Evolutionary conservation across 2,113 vertebrate species (phyloP).

Genomic region (Marcusenius ussheri): DNA sequence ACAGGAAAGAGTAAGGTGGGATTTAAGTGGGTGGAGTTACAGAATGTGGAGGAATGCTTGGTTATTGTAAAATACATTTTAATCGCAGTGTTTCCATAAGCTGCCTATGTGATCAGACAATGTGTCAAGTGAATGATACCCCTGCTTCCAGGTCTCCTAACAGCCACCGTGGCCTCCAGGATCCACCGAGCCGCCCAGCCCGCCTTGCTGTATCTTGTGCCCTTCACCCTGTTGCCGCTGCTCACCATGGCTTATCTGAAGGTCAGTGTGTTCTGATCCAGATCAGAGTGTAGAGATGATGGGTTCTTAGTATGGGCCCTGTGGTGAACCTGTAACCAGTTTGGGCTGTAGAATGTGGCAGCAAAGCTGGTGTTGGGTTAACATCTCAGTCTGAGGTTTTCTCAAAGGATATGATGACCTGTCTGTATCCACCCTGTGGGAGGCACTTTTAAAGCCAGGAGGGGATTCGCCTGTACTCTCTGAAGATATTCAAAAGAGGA

Average conservation of each 20-base stretch:
- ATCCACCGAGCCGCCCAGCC: slow-evolving; percentile 97
- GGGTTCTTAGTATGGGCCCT: neutral
- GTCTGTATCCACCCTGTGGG: neutral
- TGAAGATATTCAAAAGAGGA: neutral
- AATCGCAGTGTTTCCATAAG: neutral
- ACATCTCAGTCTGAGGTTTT: neutral
- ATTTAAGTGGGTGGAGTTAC: neutral
- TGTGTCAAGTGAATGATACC: neutral
- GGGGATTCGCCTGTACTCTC: neutral
- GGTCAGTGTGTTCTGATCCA: slow-evolving; percentile 57
- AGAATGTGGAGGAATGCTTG: neutral
- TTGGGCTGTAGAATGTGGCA: neutral
- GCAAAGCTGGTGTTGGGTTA: neutral
- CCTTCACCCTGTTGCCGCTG: slow-evolving; percentile 96
- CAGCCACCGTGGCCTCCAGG: slow-evolving; percentile 93
- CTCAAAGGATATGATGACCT: neutral
- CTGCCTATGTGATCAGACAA: neutral
- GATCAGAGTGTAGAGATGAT: neutral
- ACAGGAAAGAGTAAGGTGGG: neutral
- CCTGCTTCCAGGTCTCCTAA: slow-evolving; percentile 77
- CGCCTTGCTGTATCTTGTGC: slow-evolving; percentile 94
- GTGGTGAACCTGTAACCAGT: neutral
- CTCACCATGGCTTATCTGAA: slow-evolving; percentile 99
- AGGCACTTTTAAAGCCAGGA: neutral
- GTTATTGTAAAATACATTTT: neutral